These are phyloP conservation scores for Enteromius thamalakanensis DNA, from an alignment of 2,797 vertebrate genomes.

Conservation along the genomic window DNA sequence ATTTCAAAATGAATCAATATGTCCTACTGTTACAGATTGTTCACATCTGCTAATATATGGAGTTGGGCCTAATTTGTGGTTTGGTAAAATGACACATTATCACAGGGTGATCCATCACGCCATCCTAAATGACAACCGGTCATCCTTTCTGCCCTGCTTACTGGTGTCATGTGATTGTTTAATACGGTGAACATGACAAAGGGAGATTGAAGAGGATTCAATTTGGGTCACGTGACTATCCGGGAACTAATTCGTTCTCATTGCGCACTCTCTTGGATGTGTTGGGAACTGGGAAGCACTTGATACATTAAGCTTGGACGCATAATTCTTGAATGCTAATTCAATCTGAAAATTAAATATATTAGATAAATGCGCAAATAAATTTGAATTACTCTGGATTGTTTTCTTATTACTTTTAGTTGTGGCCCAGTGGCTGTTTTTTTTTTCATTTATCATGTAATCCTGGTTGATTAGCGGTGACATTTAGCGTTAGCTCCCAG, in stretches of 20 bases:
- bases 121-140: conserved; percentile 53
- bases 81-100: conserved; percentile 61
- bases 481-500: conserved; percentile 33
- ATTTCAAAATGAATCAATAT: conserved; percentile 77
- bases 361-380: conserved; percentile 11
- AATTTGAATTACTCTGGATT: background rate
- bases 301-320: conserved; percentile 26
- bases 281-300: conserved; percentile 25
- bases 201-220: conserved; percentile 53
- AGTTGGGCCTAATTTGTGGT: conserved; percentile 49
- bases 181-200: conserved; percentile 60
- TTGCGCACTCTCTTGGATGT: conserved; percentile 20
- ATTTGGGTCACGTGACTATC: conserved; percentile 48
- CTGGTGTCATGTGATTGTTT: conserved; percentile 59
- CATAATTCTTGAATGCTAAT: conserved; percentile 17
- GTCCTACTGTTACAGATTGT: conserved; percentile 47
- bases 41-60: conserved; percentile 50
- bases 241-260: conserved; percentile 35
- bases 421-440: background rate
- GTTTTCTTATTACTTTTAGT: conserved; percentile 1
- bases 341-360: background rate
- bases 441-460: conserved; percentile 35
- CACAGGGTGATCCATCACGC: conserved; percentile 55
- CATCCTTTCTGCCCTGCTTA: conserved; percentile 43
- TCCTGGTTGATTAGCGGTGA: conserved; percentile 48